Percentiles rank a stretch among this genome's conserved stretches.
phyloP scores from a whole-genome alignment of 2,888 invertebrate species.

The Drosophila formosana region DNA sequence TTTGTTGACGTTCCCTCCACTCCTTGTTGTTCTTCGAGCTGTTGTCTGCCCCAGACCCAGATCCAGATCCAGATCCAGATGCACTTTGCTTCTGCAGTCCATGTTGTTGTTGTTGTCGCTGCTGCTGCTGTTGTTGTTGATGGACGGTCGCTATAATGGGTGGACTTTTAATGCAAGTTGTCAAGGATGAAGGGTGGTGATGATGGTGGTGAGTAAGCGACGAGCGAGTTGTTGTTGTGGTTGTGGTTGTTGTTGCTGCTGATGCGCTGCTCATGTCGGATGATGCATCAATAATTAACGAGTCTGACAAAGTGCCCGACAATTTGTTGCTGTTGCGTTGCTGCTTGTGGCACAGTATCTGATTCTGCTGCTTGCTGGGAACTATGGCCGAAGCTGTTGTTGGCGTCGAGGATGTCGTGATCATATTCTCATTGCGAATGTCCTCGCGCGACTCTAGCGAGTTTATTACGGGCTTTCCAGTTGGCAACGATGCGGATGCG shows the following conservation, averaged over 20 bases:
- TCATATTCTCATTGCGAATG: conserved; percentile 12
- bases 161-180: conserved; percentile 45
- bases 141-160: conserved; percentile 59
- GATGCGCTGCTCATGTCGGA: conserved; percentile 14
- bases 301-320: conserved; percentile 14
- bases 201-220: conserved; percentile 9
- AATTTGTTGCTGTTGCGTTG: conserved; percentile 18
- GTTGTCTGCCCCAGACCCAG: background rate
- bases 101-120: conserved; percentile 22
- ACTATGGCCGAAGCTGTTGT: conserved; percentile 10
- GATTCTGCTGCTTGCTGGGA: conserved; percentile 10
- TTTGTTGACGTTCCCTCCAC: conserved; percentile 45
- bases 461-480: conserved; percentile 1
- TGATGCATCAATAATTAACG: conserved; percentile 11
- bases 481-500: background rate
- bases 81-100: conserved; percentile 39
- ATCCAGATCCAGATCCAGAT: background rate
- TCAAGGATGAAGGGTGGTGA: conserved; percentile 34
- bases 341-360: conserved; percentile 12
- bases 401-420: conserved; percentile 1
- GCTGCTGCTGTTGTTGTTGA: conserved; percentile 27
- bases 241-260: background rate
- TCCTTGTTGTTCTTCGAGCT: conserved; percentile 20
- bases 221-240: conserved; percentile 4
- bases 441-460: conserved; percentile 3